A percentile compares a stretch with the other conserved stretches of the same genome.
Conservation (phyloP, 1,140 invertebrate species). For the Tetramorium simillimum region DNA sequence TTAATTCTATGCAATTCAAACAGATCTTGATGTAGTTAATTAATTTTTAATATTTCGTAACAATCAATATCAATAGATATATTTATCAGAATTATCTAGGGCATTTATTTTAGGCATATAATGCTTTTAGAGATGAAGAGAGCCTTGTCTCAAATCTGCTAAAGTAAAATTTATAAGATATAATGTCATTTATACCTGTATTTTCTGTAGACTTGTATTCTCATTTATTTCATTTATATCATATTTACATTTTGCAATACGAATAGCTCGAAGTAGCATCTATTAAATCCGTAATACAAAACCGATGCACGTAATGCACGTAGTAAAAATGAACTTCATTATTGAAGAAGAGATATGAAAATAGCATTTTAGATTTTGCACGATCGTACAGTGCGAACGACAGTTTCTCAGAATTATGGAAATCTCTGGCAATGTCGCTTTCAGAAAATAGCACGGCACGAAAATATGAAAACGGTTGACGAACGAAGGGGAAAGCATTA, state of each 20-base stretch:
- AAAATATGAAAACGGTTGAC: slow-evolving; percentile 68
- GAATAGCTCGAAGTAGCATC: too few relatives aligned
- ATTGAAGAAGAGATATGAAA: slow-evolving; percentile 16
- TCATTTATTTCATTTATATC: background rate
- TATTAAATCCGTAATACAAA: background rate
- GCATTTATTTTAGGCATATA: background rate
- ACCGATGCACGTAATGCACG: background rate
- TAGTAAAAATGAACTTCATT: slow-evolving; percentile 1
- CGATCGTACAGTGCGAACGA: slow-evolving; percentile 53
- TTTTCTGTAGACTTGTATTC: background rate
- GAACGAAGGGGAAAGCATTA: slow-evolving; percentile 66
- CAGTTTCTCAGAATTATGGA: slow-evolving; percentile 62
- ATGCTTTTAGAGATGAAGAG: background rate
- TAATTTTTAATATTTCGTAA: background rate
- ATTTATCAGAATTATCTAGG: background rate
- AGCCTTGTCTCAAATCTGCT: background rate
- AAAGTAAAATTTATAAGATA: background rate
- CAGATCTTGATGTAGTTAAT: background rate
- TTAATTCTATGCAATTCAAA: background rate
- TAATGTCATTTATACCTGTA: background rate
- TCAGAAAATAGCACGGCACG: slow-evolving; percentile 67
- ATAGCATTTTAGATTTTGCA: slow-evolving; percentile 49
- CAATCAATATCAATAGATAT: background rate
- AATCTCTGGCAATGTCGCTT: slow-evolving; percentile 69
- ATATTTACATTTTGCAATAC: background rate